These are phyloP conservation scores for Phrynocephalus versicolor DNA, from an alignment of 2,113 vertebrate genomes.

Conservation along the genomic window DNA sequence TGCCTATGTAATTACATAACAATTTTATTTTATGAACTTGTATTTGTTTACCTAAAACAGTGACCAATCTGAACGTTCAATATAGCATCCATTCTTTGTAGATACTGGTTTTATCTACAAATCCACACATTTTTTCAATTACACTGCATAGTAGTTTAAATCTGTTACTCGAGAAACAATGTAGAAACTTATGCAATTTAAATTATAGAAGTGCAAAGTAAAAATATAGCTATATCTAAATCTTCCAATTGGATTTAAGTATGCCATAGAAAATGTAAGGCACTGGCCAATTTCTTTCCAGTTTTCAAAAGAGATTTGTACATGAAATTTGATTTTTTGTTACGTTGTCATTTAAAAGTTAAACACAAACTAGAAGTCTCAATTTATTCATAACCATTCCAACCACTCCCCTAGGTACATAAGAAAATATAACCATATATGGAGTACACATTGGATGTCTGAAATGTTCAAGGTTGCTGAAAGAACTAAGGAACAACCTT, in stretches of 20 bases:
- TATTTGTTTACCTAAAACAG: neutral
- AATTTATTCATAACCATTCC: too few relatives aligned
- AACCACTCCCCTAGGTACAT: neutral
- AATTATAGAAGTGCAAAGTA: neutral
- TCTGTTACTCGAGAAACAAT: neutral
- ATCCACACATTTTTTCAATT: neutral
- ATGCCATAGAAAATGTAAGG: constrained; percentile 45
- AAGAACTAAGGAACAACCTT: constrained; percentile 22
- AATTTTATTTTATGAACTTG: neutral
- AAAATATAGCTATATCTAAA: neutral
- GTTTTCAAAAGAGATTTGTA: neutral
- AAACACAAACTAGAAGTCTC: neutral
- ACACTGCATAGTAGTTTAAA: neutral
- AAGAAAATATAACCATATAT: neutral
- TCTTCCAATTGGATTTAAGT: neutral
- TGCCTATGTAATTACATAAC: neutral
- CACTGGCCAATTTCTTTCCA: neutral
- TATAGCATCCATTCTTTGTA: neutral
- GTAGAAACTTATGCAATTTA: neutral
- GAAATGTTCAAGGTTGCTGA: neutral
- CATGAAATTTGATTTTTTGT: neutral
- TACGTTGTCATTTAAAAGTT: neutral
- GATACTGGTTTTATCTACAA: neutral
- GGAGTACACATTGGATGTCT: neutral
- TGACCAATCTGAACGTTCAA: neutral